phyloP scores from a whole-genome alignment of 1,140 invertebrate genomes.

The Elysia chlorotica region DNA sequence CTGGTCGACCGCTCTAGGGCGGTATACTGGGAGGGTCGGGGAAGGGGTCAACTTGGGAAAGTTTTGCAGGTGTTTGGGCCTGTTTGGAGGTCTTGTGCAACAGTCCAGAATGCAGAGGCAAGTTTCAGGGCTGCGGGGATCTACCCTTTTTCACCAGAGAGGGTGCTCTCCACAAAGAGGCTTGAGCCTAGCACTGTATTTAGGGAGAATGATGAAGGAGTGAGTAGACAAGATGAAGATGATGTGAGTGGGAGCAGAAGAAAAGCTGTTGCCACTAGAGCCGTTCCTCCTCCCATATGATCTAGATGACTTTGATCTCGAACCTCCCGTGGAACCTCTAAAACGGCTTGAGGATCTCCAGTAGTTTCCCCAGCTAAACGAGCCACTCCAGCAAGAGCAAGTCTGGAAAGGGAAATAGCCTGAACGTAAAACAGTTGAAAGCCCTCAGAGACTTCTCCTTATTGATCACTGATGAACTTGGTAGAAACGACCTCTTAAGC shows the following conservation, averaged over 20 bases:
- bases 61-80: not conserved
- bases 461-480: not conserved
- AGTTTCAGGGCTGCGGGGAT: not conserved
- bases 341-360: not conserved
- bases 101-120: not conserved
- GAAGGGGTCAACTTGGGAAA: not conserved
- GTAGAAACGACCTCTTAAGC: too few species aligned
- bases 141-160: not conserved
- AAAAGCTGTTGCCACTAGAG: not conserved
- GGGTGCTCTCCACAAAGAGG: too few species aligned
- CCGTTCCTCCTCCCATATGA: not conserved
- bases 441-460: not conserved
- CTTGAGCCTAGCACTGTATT: not conserved
- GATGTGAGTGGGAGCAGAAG: too few species aligned
- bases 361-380: not conserved
- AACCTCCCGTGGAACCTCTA: not conserved
- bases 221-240: too few species aligned
- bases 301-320: not conserved
- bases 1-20: not conserved
- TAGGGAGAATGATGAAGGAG: not conserved
- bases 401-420: not conserved
- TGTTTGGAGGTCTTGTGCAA: not conserved
- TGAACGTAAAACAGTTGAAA: not conserved
- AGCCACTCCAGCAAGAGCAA: not conserved
- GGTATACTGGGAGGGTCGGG: not conserved